Conservation (phyloP, 2,797 vertebrate genomes). For the Eidolon dupreanum region DNA sequence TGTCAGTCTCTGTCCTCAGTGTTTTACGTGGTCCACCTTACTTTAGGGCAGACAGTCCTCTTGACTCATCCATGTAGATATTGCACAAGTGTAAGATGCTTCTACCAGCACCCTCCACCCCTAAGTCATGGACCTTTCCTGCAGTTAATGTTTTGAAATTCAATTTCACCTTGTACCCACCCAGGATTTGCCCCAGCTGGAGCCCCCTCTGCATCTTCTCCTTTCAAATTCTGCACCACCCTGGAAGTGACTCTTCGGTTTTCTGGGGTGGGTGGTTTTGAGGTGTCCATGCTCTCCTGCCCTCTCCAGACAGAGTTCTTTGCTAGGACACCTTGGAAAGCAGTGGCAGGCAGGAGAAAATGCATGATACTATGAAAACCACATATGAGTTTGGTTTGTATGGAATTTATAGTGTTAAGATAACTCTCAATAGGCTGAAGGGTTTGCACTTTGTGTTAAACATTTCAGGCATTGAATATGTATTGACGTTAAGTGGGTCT, state of each 20-base stretch:
- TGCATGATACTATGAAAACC: accelerated
- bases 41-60: background rate
- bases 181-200: background rate
- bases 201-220: background rate
- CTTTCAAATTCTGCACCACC: background rate
- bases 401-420: background rate
- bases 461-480: background rate
- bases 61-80: background rate
- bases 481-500: background rate
- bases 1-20: background rate
- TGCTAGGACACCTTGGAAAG: background rate
- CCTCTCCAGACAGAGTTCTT: too few species aligned
- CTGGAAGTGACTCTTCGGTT: background rate
- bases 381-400: background rate
- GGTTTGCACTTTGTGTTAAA: background rate
- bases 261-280: background rate
- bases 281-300: accelerated
- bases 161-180: background rate
- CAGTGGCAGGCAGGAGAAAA: background rate
- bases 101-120: accelerated
- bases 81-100: background rate
- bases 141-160: background rate
- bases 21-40: accelerated
- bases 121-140: too few species aligned
- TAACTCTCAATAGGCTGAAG: background rate